Conservation (phyloP, 2,113 vertebrate genomes). For the Corythornis cristatus region DNA sequence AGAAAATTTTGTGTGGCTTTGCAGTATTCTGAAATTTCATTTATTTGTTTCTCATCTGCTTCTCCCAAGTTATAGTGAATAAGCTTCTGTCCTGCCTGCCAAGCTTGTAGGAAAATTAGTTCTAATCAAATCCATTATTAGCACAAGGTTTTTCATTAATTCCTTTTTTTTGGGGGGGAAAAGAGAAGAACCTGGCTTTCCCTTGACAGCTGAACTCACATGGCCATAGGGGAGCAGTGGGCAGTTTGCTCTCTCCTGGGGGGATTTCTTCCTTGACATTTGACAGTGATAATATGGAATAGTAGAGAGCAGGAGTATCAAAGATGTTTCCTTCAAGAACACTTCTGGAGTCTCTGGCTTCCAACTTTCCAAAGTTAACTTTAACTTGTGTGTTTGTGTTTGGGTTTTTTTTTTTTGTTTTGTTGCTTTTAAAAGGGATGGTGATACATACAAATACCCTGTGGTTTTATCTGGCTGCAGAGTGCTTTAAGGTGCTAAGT, state of each 20-base stretch:
- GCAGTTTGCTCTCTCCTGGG: background rate
- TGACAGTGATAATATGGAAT: background rate
- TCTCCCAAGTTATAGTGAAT: background rate
- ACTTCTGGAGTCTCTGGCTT: background rate
- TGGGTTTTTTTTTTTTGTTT: too few relatives aligned
- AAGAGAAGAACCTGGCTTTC: background rate
- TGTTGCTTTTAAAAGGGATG: background rate
- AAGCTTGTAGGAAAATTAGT: background rate
- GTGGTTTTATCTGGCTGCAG: background rate
- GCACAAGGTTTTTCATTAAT: background rate
- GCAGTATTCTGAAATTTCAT: background rate
- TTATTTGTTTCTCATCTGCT: background rate
- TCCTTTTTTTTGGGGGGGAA: background rate
- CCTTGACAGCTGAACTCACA: background rate
- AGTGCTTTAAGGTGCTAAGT: background rate
- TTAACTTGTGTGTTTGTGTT: too few relatives aligned
- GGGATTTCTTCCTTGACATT: background rate
- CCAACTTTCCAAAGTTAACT: background rate
- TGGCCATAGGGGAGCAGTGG: background rate
- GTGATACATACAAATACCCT: background rate
- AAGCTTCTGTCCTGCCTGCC: background rate
- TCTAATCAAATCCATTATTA: background rate
- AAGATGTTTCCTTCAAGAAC: background rate
- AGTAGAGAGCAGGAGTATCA: rapidly evolving
- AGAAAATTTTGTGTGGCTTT: background rate